These are phyloP conservation scores for Heliothis subflexa DNA, from an alignment of 1,140 invertebrate genomes.

Conservation along the genomic window DNA sequence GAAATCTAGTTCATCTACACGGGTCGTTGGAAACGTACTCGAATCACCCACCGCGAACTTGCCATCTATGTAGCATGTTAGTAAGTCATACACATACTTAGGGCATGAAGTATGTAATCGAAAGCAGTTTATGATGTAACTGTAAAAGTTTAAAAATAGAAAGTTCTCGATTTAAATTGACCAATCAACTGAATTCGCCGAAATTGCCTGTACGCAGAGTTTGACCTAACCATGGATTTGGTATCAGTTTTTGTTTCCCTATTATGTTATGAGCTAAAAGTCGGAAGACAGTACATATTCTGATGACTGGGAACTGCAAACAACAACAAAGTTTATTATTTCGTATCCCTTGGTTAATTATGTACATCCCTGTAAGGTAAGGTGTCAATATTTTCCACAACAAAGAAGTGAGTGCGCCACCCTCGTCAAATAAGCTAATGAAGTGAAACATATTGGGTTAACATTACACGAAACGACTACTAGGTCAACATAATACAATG, in stretches of 20 bases:
- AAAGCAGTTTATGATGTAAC: neutral
- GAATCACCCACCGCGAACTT: constrained; percentile 67
- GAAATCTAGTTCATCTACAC: constrained; percentile 76
- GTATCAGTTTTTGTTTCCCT: no score
- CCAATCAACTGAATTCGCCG: neutral
- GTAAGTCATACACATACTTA: constrained; percentile 4
- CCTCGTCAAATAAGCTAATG: constrained; percentile 59
- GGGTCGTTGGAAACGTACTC: constrained; percentile 68
- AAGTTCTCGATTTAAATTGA: neutral
- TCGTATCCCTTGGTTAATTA: neutral
- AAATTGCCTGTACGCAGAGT: neutral
- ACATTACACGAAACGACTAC: constrained; percentile 14
- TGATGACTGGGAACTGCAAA: no score
- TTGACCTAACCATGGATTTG: no score
- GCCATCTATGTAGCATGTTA: constrained; percentile 20
- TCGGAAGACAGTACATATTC: no score
- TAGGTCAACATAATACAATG: constrained; percentile 4
- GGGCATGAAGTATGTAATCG: neutral
- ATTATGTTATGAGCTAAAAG: no score
- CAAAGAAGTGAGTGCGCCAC: constrained; percentile 49
- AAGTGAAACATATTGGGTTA: constrained; percentile 54
- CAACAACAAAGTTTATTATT: no score
- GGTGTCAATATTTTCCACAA: constrained; percentile 17
- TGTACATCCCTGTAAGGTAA: neutral
- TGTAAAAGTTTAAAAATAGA: neutral